Evolutionary conservation across 2,797 vertebrate genomes (phyloP), one percentile per base, ranked within the genome.

Genomic region (Pterois miles): DNA sequence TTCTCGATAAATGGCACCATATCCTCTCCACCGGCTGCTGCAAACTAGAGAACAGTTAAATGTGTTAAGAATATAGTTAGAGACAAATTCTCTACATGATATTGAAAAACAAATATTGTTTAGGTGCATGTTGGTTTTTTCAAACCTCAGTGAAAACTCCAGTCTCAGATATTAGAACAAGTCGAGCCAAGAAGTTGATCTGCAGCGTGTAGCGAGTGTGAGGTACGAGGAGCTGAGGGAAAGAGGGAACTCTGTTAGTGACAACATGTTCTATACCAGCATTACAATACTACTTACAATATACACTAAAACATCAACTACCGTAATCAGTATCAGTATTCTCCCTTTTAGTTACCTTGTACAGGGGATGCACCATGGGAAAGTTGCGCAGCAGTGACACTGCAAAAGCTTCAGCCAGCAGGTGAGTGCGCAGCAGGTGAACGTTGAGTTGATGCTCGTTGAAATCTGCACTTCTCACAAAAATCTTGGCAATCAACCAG

Each of bases 381-480:
- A 96, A 1, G 40, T 96, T 93, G 58, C 92, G 90, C 65, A 96
- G 65, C 59, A 95, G 80, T 27, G 96, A 93, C 68, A 96, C 69
- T 1, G 89, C 59, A 79, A 95, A 96, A 11, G 91, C 95, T 40
- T 96, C 95, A 0, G 90, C 93, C 11, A 96, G 75, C 58, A 96
- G 89, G 68, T 96, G 96, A 9, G 94, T 94, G 33, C 92, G 91
- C 65, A 96, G 90, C 68, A 94, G 82, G 74, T 94, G 93, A 29
- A 1, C 6, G 0, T 88, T 88, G 43, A 93, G 86, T 23, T 94
- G 70, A 54, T 94, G 92, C 36, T 88, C 76, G 0, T 0, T 77
- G 80, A 92, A 93, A 65, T 94, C 91, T 7, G 92, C 87, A 63
- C 86, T 87, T 75, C 86, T 85, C 75, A 93, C 92, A 78, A 92